Evolutionary conservation across 2,797 vertebrate species (phyloP).

Genomic region (Alosa sapidissima): DNA sequence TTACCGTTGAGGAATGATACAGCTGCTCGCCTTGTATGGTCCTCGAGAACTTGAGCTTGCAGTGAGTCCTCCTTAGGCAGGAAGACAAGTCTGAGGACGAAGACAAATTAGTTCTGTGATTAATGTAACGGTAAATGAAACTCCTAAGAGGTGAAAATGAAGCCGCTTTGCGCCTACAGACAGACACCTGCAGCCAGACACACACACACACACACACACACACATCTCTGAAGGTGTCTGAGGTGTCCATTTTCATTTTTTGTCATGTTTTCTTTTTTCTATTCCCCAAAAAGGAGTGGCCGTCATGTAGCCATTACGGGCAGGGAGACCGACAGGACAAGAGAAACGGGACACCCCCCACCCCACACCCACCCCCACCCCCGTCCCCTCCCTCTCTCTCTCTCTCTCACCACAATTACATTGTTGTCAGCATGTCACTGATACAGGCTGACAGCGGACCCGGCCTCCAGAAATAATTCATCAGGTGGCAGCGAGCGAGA

Average conservation of each 20-base stretch:
- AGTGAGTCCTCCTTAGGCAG: background rate
- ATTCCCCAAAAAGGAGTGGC: slow-evolving; percentile 8
- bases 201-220: background rate
- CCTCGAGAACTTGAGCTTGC: background rate
- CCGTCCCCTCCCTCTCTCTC: background rate
- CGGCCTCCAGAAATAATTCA: slow-evolving; percentile 65
- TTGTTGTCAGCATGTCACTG: slow-evolving; percentile 63
- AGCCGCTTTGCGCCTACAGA: background rate
- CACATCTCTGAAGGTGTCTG: background rate
- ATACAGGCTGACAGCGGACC: slow-evolving; percentile 72
- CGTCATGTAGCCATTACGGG: slow-evolving; percentile 8
- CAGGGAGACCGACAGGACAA: background rate
- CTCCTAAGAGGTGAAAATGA: slow-evolving; percentile 15
- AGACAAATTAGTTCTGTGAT: slow-evolving; percentile 26
- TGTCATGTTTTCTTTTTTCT: background rate
- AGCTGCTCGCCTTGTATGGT: background rate
- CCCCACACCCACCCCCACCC: background rate
- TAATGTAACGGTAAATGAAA: slow-evolving; percentile 24
- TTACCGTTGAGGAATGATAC: background rate
- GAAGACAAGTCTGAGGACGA: slow-evolving; percentile 11
- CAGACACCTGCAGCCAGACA: background rate
- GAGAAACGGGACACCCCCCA: background rate
- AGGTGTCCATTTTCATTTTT: slow-evolving; percentile 6
- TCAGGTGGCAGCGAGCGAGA: slow-evolving; percentile 59
- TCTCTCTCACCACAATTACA: slow-evolving; percentile 64